Conservation (phyloP, 1,140 invertebrate species). For the Caenorhabditis briggsae region DNA sequence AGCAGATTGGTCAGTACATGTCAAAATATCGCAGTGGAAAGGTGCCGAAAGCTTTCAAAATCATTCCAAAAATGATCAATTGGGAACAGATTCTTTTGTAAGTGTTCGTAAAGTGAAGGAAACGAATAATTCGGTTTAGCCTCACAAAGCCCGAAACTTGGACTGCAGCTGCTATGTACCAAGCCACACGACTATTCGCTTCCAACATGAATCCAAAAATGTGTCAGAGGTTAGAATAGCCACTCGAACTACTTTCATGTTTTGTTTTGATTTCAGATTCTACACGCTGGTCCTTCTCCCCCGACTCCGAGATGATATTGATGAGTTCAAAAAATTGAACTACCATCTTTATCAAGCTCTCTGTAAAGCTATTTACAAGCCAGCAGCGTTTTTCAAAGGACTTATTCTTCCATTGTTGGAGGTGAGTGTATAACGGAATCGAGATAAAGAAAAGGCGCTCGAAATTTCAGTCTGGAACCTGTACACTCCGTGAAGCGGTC, state of each 20-base stretch:
- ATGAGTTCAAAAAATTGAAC: conserved; percentile 94
- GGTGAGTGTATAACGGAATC: conserved; percentile 78
- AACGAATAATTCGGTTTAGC: conserved; percentile 61
- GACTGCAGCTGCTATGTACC: conserved; percentile 93
- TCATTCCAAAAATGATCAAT: conserved; percentile 90
- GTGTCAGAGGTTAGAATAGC: conserved; percentile 84
- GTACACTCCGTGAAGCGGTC: conserved; percentile 92
- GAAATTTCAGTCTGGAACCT: conserved; percentile 85
- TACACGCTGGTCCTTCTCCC: conserved; percentile 93
- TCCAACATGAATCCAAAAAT: conserved; percentile 95
- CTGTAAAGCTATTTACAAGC: conserved; percentile 93
- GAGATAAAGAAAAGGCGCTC: conserved; percentile 30
- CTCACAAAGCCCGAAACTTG: conserved; percentile 81
- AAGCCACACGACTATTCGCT: conserved; percentile 92
- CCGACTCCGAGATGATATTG: conserved; percentile 92
- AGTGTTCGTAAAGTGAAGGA: background rate
- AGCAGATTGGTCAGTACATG: conserved; percentile 88
- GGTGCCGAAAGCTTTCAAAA: conserved; percentile 97
- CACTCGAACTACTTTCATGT: too few species aligned
- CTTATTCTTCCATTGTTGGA: conserved; percentile 91
- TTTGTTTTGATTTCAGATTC: conserved; percentile 81
- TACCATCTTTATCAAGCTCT: conserved; percentile 95
- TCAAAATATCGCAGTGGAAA: conserved; percentile 92
- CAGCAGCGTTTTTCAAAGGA: conserved; percentile 98
- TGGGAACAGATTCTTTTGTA: conserved; percentile 86